Evolutionary conservation across 2,888 invertebrate genomes (phyloP).

Genomic region (Sesamia inferens): DNA sequence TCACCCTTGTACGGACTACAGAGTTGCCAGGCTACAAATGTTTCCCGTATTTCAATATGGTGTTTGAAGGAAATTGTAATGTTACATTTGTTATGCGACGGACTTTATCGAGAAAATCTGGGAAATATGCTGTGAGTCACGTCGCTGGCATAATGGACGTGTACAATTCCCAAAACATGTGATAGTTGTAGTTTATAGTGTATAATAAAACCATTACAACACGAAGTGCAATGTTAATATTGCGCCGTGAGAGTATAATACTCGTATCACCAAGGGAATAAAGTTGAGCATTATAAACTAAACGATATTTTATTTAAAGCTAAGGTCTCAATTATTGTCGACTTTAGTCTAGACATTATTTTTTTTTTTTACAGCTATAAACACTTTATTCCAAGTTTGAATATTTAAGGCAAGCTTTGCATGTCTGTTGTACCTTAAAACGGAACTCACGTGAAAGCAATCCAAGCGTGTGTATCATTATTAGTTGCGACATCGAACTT

Average conservation of each 20-base stretch:
- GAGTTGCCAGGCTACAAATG: constrained; percentile 45
- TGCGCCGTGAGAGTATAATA: constrained; percentile 7
- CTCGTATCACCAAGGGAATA: constrained; percentile 17
- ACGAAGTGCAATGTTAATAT: constrained; percentile 37
- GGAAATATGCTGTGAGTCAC: constrained; percentile 50
- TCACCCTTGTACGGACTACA: constrained; percentile 46
- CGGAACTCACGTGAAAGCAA: constrained; percentile 58
- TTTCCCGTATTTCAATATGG: constrained; percentile 54
- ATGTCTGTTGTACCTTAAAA: constrained; percentile 45
- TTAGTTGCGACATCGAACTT: constrained; percentile 64
- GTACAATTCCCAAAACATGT: constrained; percentile 49
- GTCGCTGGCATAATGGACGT: constrained; percentile 31
- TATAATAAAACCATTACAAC: constrained; percentile 44
- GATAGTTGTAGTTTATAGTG: constrained; percentile 44
- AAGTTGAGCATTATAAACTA: constrained; percentile 20
- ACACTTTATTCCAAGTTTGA: constrained; percentile 25
- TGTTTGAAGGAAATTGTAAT: constrained; percentile 52
- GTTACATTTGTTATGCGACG: constrained; percentile 44
- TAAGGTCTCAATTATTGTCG: constrained; percentile 37
- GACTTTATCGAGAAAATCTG: constrained; percentile 55
- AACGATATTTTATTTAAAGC: constrained; percentile 5
- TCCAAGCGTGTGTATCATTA: constrained; percentile 66
- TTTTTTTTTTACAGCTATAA: constrained; percentile 32
- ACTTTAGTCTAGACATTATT: constrained; percentile 28
- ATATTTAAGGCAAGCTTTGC: constrained; percentile 24